These are phyloP conservation scores for Aythya baeri DNA, from an alignment of 2,113 vertebrate genomes.

Conservation along the genomic window DNA sequence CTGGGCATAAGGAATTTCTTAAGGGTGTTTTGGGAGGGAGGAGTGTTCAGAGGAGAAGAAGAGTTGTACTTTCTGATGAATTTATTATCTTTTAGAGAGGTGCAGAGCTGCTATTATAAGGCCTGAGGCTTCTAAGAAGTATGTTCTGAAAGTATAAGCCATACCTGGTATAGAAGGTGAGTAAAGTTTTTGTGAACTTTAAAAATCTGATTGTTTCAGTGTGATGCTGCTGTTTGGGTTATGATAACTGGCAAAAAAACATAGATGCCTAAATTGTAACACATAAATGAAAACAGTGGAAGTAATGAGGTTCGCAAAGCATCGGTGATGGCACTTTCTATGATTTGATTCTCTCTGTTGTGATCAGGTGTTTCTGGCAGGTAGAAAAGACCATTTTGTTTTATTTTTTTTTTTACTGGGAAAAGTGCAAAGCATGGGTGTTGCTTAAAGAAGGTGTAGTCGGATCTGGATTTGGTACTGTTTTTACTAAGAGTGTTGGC, in stretches of 20 bases:
- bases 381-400: neutral
- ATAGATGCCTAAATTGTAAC: neutral
- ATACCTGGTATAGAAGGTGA: neutral
- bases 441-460: neutral
- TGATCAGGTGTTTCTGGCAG: neutral
- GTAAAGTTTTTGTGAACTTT: neutral
- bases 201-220: neutral
- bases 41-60: neutral
- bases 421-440: rapidly evolving
- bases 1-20: rapidly evolving
- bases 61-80: neutral
- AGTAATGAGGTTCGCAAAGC: neutral
- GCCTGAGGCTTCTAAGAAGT: neutral
- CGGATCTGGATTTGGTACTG: neutral
- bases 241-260: neutral
- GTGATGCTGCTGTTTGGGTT: neutral
- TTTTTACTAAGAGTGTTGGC: neutral
- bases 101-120: neutral
- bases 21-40: neutral
- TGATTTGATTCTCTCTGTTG: neutral
- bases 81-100: neutral
- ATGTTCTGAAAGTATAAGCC: neutral
- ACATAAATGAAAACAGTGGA: no score
- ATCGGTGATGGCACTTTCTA: neutral
- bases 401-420: neutral